These are phyloP conservation scores for Gyrodactylus salaris DNA, from an alignment of 1,140 invertebrate genomes.

Conservation along the genomic window DNA sequence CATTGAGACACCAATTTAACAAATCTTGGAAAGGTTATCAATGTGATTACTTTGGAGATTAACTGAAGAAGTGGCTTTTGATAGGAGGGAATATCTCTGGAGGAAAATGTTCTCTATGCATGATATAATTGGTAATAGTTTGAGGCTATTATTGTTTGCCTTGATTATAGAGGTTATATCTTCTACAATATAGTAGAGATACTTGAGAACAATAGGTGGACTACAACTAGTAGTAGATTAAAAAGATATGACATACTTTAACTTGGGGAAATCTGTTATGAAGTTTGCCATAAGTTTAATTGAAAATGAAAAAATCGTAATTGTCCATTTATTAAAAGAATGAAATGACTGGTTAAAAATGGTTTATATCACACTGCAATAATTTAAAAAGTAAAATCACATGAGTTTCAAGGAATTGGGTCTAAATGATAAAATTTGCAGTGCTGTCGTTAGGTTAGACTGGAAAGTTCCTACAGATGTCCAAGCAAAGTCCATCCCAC, in stretches of 20 bases:
- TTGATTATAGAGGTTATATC: neutral
- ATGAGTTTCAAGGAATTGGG: slow-evolving; percentile 6
- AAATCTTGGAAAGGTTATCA: neutral
- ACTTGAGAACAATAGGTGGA: neutral
- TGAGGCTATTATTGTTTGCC: neutral
- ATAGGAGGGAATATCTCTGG: neutral
- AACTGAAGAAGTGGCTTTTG: neutral
- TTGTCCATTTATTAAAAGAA: no score
- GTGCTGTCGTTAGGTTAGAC: slow-evolving; percentile 57
- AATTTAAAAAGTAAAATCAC: neutral
- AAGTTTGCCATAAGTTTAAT: neutral
- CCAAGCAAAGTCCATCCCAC: slow-evolving; percentile 58
- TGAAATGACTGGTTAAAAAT: no score
- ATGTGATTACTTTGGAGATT: neutral
- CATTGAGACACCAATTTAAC: neutral
- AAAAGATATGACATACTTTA: neutral
- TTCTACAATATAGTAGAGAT: neutral
- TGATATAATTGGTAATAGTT: neutral
- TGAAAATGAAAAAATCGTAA: no score
- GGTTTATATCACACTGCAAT: neutral
- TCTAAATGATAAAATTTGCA: slow-evolving; percentile 27
- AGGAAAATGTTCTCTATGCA: neutral
- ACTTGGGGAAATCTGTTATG: neutral
- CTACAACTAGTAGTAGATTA: neutral
- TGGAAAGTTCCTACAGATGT: slow-evolving; percentile 76